Base-by-base conservation (phyloP, 2,113 vertebrate species). In the Thinocorus orbignyianus region DNA sequence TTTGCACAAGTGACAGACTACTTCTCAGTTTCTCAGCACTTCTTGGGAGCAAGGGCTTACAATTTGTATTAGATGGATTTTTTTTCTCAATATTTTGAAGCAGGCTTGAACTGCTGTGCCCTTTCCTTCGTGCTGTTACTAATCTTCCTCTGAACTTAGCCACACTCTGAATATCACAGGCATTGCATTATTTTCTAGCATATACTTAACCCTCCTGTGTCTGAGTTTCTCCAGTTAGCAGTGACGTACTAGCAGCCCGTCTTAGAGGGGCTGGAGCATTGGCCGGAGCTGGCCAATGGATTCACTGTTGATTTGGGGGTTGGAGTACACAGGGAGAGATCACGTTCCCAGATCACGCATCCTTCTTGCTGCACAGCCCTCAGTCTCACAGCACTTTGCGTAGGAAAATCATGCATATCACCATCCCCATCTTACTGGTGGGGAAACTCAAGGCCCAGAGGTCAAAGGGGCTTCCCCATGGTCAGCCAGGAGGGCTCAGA, bases 261-360 rank as follows among this genome's bases (percentile, higher is more conserved):
- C 10, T 58, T 35, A 61, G 68, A 4, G 14, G 15, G 13, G 70
- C 58, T 65, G 55, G 3, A 81, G 41, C 13, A 2, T 3, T 49
- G 65, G 25, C 52, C 58, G 64, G 77, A 88, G 83, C 19, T 87
- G 65, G 42, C 10, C 6, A 1, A 49, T 28, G 86, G 83, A 49
- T 62, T 44, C 74, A 72, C 20, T 5, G 0, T 24, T 49, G 61
- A 41, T 58, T 18, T 55, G 33, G 62, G 42, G 24, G 62, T 1
- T 52, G 52, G 39, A 85, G 30, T n/a, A 71, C 15, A 8, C 25
- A 71, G 55, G 30, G n/a, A 52, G 39, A 68, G 42, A 30, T 24
- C 35, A 26, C 1, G 0, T 51, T 82, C 30, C 37, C 33, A 82
- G 31, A 80, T 16, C n/a, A 28, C 1, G 13, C 0, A 0, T 35